Evolutionary conservation across 2,797 vertebrate genomes (phyloP).

Genomic region (Chaetodon trifasciatus): DNA sequence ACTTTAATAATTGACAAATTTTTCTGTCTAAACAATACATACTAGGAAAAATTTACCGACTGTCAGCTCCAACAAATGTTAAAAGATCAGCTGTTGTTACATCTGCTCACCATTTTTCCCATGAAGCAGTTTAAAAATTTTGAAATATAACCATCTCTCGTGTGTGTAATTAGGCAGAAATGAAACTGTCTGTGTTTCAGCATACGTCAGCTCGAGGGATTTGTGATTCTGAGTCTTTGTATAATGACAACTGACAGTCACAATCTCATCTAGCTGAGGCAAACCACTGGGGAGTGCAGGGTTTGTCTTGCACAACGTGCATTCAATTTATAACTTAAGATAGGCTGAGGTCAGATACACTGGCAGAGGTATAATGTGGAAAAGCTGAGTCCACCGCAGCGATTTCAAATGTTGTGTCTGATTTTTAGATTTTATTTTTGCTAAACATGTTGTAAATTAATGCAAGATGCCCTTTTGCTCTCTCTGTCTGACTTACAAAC

Average conservation of each 20-base stretch:
- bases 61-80: not conserved
- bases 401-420: not conserved
- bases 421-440: conserved; percentile 19
- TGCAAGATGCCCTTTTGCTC: not conserved
- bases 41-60: not conserved
- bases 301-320: conserved; percentile 25
- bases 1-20: conserved; percentile 32
- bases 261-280: conserved; percentile 18
- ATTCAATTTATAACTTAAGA: conserved; percentile 17
- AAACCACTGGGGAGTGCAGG: conserved; percentile 8
- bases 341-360: not conserved
- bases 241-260: conserved; percentile 33
- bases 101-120: conserved; percentile 29
- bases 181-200: conserved; percentile 9
- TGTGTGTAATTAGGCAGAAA: conserved; percentile 27
- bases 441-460: conserved; percentile 7
- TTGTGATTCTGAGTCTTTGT: conserved; percentile 24
- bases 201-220: conserved; percentile 15
- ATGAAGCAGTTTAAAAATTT: conserved; percentile 7
- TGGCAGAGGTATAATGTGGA: conserved; percentile 2
- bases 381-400: not conserved
- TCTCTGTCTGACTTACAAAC: conserved; percentile 17
- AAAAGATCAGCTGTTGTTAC: conserved; percentile 25
- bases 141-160: conserved; percentile 28
- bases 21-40: conserved; percentile 25